Conservation (phyloP, 2,888 invertebrate species). For the Epistrophella euchroma region DNA sequence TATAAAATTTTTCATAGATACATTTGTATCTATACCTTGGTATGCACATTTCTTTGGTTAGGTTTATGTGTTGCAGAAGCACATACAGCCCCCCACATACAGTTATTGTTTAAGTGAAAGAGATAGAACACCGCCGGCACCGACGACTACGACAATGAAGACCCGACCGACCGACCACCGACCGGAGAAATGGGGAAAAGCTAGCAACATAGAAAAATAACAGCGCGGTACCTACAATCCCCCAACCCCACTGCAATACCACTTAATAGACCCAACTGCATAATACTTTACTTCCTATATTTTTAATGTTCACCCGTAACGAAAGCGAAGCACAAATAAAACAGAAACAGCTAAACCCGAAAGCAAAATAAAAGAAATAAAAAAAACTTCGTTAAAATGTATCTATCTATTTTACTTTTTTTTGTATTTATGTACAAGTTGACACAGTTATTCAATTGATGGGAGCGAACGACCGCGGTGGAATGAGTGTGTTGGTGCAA, state of each 20-base stretch:
- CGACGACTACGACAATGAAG: not conserved
- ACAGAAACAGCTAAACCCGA: slow-evolving; percentile 66
- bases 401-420: slow-evolving; percentile 49
- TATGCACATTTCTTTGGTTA: slow-evolving; percentile 64
- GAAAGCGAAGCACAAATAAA: slow-evolving; percentile 75
- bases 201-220: slow-evolving; percentile 65
- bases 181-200: slow-evolving; percentile 72
- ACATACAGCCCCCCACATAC: slow-evolving; percentile 42
- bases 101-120: slow-evolving; percentile 32
- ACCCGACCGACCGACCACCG: not conserved
- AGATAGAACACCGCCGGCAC: slow-evolving; percentile 41
- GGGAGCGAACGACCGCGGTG: slow-evolving; percentile 73
- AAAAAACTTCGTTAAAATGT: slow-evolving; percentile 47
- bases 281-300: slow-evolving; percentile 76
- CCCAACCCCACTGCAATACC: slow-evolving; percentile 57
- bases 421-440: slow-evolving; percentile 62
- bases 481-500: slow-evolving; percentile 49
- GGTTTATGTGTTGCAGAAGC: slow-evolving; percentile 66
- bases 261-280: slow-evolving; percentile 68
- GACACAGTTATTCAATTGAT: slow-evolving; percentile 76
- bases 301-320: slow-evolving; percentile 62
- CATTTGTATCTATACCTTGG: slow-evolving; percentile 55
- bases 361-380: slow-evolving; percentile 63
- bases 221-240: slow-evolving; percentile 58
- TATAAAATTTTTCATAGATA: slow-evolving; percentile 70